phyloP scores from a whole-genome alignment of 2,797 vertebrate species.

The Rhyacichthys aspro region DNA sequence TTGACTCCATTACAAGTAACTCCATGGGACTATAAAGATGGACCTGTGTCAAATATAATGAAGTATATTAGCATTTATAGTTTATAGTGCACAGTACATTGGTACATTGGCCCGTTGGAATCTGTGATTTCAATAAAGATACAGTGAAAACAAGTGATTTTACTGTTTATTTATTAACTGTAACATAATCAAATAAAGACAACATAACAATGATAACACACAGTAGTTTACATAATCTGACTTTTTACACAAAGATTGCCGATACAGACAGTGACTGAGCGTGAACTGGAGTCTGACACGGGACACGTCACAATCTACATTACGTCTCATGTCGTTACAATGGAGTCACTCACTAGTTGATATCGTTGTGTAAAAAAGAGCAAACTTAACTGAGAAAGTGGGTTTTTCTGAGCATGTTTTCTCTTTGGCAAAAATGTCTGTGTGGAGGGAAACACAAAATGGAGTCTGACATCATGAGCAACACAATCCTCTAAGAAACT shows the following conservation, averaged over 20 bases:
- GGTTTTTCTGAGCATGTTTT: constrained; percentile 56
- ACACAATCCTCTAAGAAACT: constrained; percentile 67
- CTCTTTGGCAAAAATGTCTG: constrained; percentile 73
- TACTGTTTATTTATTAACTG: constrained; percentile 80
- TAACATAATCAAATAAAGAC: constrained; percentile 76
- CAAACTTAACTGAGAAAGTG: constrained; percentile 48
- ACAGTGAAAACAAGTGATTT: constrained; percentile 36
- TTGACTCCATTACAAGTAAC: too few species aligned
- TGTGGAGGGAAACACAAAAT: constrained; percentile 49
- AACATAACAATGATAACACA: constrained; percentile 78
- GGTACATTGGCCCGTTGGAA: too few species aligned
- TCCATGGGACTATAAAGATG: too few species aligned
- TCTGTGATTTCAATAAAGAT: neutral
- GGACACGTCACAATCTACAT: constrained; percentile 61
- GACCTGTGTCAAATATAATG: too few species aligned
- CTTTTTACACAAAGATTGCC: constrained; percentile 71
- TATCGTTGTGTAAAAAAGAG: constrained; percentile 41
- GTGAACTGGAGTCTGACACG: constrained; percentile 61
- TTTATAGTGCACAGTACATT: neutral
- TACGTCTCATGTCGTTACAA: constrained; percentile 56
- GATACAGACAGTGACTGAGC: constrained; percentile 72
- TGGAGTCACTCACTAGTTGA: constrained; percentile 60
- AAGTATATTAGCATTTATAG: neutral
- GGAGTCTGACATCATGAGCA: constrained; percentile 54
- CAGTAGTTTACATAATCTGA: constrained; percentile 71